Base-by-base conservation (phyloP, 2,113 vertebrate species). In the Calyptommatus sinebrachiatus region DNA sequence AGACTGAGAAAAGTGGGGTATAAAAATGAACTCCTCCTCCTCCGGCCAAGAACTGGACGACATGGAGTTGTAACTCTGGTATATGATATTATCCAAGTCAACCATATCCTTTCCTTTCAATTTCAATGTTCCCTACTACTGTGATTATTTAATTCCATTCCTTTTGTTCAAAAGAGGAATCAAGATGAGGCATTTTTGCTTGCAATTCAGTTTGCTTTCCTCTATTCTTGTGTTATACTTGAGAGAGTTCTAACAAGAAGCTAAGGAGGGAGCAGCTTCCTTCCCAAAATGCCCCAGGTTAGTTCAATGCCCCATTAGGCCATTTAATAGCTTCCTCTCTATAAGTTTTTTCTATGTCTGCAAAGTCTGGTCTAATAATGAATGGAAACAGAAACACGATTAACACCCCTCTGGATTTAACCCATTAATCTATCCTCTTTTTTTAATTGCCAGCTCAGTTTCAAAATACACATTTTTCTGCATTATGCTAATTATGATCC, bases 291-390 rank as follows among this genome's bases (percentile, higher is more conserved):
- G 91, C 83, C 88, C 89, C 78, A 35, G 73, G 90, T 93, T 93
- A 94, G 85, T 83, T 89, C 82, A 73, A 88, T 84, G 87, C 88
- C 89, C 92, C 92, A 95, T 94, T 94, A 95, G 90, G 86, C 88
- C 65, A 45, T 86, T 80, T 93, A 94, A 95, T 89, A 89, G 86
- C 74, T 92, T 92, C 87, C 84, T 86, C 88, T 83, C 89, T 89
- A 85, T 76, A 81, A 85, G 85, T 83, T 45, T 88, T 41, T 46
- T 11, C 46, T 5, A 45, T 29, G 80, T 75, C 63, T 11, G 82
- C 35, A 83, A 90, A 78, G 83, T 80, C 85, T 83, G 60, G 76
- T 86, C 0, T 31, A 50, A 26, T 41, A 78, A 63, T 69, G 48
- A 45, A 74, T 63, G 73, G 65, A 76, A 66, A 24, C 66, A 22